Conservation (phyloP, 2,888 invertebrate genomes). For the Pachydiplax longipennis region DNA sequence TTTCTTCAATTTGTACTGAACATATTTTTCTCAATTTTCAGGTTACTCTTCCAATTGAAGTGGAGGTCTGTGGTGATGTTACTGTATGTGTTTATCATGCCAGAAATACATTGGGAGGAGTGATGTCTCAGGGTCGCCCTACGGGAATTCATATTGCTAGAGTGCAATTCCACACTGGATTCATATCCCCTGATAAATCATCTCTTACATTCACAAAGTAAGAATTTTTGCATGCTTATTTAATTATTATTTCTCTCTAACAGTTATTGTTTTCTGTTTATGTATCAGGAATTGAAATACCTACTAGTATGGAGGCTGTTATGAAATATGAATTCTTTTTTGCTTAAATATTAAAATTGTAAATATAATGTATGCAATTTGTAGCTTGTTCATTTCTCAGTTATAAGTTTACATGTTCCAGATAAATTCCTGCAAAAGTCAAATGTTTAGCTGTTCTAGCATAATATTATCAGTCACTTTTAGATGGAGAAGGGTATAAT, state of each 20-base stretch:
- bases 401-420: too few relatives aligned
- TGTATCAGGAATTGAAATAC: background rate
- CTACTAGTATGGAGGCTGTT: too few relatives aligned
- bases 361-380: too few relatives aligned
- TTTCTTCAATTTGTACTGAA: too few relatives aligned
- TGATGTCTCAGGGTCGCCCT: conserved; percentile 69
- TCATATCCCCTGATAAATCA: conserved; percentile 76
- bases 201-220: conserved; percentile 75
- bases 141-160: conserved; percentile 87
- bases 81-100: conserved; percentile 84
- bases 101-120: conserved; percentile 80
- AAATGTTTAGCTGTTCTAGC: too few relatives aligned
- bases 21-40: conserved; percentile 57
- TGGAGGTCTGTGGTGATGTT: conserved; percentile 85
- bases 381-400: too few relatives aligned
- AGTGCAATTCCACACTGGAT: conserved; percentile 89
- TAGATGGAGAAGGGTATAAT: too few relatives aligned
- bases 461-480: too few relatives aligned
- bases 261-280: background rate
- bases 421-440: too few relatives aligned
- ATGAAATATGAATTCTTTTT: too few relatives aligned
- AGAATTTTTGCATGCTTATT: conserved; percentile 50
- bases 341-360: too few relatives aligned
- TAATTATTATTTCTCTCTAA: background rate
- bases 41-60: conserved; percentile 73